Conservation (phyloP, 2,888 invertebrate genomes). For the Graphium colonna region DNA sequence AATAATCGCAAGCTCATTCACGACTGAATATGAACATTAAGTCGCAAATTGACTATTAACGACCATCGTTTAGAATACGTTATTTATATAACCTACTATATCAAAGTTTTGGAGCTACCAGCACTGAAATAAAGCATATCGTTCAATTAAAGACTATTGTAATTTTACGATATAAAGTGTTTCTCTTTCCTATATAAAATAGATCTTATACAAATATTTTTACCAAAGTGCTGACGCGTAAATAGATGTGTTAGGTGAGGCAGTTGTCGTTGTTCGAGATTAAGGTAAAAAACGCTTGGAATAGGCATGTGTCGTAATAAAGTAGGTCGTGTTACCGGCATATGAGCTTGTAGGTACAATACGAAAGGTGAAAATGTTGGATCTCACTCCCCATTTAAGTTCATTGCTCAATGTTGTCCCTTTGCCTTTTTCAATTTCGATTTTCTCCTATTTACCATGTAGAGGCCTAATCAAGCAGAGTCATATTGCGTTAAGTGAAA, state of each 20-base stretch:
- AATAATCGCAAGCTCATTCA: too few relatives aligned
- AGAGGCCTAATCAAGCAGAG: constrained; percentile 27
- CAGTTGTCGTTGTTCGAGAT: constrained; percentile 54
- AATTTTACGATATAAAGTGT: constrained; percentile 68
- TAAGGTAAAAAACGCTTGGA: constrained; percentile 53
- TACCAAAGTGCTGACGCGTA: constrained; percentile 52
- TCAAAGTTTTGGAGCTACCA: constrained; percentile 63
- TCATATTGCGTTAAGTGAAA: constrained; percentile 6
- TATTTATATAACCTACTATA: constrained; percentile 29
- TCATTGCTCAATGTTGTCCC: constrained; percentile 33
- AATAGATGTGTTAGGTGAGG: constrained; percentile 50
- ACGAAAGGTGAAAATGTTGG: constrained; percentile 37
- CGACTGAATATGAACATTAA: too few relatives aligned
- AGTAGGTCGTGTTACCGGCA: constrained; percentile 55
- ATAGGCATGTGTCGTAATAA: constrained; percentile 43
- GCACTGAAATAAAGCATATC: constrained; percentile 77
- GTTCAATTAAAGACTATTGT: constrained; percentile 75
- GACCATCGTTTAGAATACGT: too few relatives aligned
- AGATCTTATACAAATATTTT: constrained; percentile 73
- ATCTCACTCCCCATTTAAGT: constrained; percentile 19
- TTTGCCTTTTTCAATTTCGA: constrained; percentile 15
- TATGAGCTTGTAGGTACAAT: constrained; percentile 74
- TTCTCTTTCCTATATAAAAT: constrained; percentile 77
- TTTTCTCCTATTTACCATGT: constrained; percentile 19
- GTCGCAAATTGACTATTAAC: too few relatives aligned